Conservation (phyloP, 2,888 invertebrate species). For the Xestia ashworthii region DNA sequence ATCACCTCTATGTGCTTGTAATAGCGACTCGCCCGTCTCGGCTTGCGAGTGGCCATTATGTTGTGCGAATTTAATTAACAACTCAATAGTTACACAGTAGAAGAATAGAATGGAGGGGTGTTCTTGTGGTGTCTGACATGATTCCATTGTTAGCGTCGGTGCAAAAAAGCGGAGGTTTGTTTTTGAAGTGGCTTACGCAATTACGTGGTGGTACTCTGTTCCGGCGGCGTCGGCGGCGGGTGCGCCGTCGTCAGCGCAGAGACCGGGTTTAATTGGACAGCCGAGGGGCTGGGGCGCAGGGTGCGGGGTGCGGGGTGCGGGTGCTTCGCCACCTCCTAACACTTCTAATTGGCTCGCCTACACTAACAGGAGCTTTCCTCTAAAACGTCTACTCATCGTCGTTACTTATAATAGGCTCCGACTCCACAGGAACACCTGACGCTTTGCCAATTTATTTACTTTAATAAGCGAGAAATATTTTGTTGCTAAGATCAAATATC, state of each 20-base stretch:
- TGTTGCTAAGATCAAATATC: constrained; percentile 59
- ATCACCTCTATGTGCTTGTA: constrained; percentile 74
- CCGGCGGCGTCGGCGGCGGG: constrained; percentile 68
- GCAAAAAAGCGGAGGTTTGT: constrained; percentile 87
- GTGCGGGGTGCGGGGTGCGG: constrained; percentile 68
- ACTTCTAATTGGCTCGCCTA: constrained; percentile 88
- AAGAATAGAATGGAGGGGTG: constrained; percentile 82
- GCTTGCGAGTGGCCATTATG: constrained; percentile 71
- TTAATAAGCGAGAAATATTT: constrained; percentile 66
- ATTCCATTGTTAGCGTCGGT: constrained; percentile 86
- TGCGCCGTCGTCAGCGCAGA: constrained; percentile 69
- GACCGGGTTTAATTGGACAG: constrained; percentile 88
- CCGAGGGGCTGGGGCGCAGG: constrained; percentile 73
- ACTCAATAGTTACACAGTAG: constrained; percentile 85
- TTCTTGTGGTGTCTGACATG: constrained; percentile 87
- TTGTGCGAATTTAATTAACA: constrained; percentile 90
- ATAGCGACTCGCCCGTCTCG: constrained; percentile 68
- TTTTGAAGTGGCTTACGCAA: constrained; percentile 88
- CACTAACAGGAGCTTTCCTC: constrained; percentile 84
- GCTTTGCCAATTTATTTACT: constrained; percentile 73
- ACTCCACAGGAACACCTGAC: constrained; percentile 75
- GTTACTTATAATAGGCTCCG: constrained; percentile 80
- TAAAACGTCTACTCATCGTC: constrained; percentile 82
- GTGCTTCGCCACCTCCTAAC: constrained; percentile 75
- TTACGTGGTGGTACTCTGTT: constrained; percentile 82